Conservation (phyloP, 2,888 invertebrate genomes). For the Lithophane ornitopus region DNA sequence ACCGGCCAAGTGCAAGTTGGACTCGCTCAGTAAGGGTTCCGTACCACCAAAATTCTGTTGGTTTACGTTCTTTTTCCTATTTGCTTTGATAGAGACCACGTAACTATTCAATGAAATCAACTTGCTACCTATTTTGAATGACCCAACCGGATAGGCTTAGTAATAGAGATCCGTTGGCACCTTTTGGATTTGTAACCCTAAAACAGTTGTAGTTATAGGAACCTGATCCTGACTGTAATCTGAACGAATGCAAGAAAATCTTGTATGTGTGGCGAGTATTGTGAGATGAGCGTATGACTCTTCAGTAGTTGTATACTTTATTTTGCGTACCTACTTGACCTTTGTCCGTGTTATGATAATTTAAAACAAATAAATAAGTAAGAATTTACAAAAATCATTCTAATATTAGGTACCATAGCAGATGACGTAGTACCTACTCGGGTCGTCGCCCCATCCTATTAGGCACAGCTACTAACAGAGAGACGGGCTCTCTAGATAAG, state of each 20-base stretch:
- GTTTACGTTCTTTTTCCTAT: too few relatives aligned
- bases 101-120: too few relatives aligned
- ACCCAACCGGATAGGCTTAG: too few relatives aligned
- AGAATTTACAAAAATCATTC: background rate
- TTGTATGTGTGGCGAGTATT: background rate
- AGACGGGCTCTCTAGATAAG: slow-evolving; percentile 33
- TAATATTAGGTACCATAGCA: background rate
- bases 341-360: background rate
- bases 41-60: background rate
- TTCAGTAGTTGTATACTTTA: background rate
- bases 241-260: background rate
- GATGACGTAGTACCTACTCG: background rate
- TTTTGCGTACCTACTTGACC: background rate
- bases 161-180: background rate
- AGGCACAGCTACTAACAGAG: background rate
- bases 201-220: background rate
- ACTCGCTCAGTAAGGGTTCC: background rate
- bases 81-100: too few relatives aligned
- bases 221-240: background rate
- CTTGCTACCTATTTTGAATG: too few relatives aligned
- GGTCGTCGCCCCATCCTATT: slow-evolving; percentile 4
- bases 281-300: too few relatives aligned
- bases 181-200: background rate
- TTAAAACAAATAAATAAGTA: background rate
- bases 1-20: too few relatives aligned